Conservation (phyloP, 2,113 vertebrate species). For the Oreochromis spilurus region DNA sequence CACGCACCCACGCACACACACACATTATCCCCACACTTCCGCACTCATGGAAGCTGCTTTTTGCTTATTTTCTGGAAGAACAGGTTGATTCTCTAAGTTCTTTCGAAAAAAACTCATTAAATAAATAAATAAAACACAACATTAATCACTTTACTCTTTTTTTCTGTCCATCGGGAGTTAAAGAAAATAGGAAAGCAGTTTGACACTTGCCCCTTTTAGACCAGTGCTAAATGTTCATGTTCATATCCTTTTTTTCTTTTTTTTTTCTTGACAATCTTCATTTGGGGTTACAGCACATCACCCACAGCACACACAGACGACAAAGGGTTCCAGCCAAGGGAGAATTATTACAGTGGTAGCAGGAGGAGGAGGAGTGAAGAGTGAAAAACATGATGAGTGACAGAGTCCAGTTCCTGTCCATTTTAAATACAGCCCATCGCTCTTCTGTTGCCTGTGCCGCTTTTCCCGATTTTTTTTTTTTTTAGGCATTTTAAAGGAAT, state of each 20-base stretch:
- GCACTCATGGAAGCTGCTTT: conserved; percentile 35
- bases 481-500: not conserved
- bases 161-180: conserved; percentile 26
- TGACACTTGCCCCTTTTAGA: conserved; percentile 19
- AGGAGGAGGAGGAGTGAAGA: conserved; percentile 44
- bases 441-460: not conserved
- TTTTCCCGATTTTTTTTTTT: conserved; percentile 19
- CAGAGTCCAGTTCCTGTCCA: conserved; percentile 14
- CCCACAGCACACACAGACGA: conserved; percentile 75
- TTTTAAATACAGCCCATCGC: conserved; percentile 15
- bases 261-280: conserved; percentile 33
- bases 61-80: conserved; percentile 65
- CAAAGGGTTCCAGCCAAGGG: conserved; percentile 65
- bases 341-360: conserved; percentile 65
- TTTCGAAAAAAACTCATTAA: conserved; percentile 31
- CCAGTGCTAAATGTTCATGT: conserved; percentile 37
- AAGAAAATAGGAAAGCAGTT: not conserved
- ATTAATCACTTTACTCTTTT: conserved; percentile 42
- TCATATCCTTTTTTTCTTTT: conserved; percentile 17
- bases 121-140: conserved; percentile 37
- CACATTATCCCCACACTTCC: not conserved
- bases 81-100: conserved; percentile 43
- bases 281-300: conserved; percentile 74
- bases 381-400: conserved; percentile 36
- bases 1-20: not conserved